Evolutionary conservation across 1,140 invertebrate species (phyloP), one percentile per base, ranked within the genome.

Genomic region (Apocrypta bakeri): DNA sequence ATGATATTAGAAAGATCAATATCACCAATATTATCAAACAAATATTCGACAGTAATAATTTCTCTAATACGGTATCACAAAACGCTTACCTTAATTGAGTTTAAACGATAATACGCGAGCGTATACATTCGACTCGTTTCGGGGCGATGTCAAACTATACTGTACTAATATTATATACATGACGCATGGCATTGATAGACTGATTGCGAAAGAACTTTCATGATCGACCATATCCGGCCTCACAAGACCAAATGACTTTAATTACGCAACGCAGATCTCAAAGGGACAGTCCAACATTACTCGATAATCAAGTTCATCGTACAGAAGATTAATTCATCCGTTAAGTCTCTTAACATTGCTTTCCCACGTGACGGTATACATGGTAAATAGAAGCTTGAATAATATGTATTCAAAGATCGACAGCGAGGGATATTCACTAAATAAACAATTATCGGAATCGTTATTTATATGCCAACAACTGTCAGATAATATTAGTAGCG

Each of bases 271-370:
- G 29, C 2, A 68, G 25, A 12, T 8, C 25, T 74, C 79, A 17
- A 79, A 73, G 29, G 78, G 37, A 25, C 8, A 14, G 72, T 48
- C 40, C 27, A 37, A 2, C 64, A 27, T 79, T 42, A 69, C 29
- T 64, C 27, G 40, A 72, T 79, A 75, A 79, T 79, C 76, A 79
- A 83, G 74, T 83, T 78, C 31, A 78, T 82, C 66, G 56, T 71
- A 1, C 68, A 63, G 68, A 71, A n/a, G 56, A 64, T 69, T 82
- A 42, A 48, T 27, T 61, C 29, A 33, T 63, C 21, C 66, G 66
- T 77, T 24, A 40, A 75, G 76, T 24, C n/a, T n/a, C 73, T 24
- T 73, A 14, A 73, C 73, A 74, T 68, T 42, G 68, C 69, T 81
- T 69, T 40, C 17, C 42, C 72, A 48, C 24, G n/a, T 27, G 25